A percentile compares a stretch with the other conserved stretches of the same genome.
These are phyloP conservation scores for Sarcophaga caerulescens DNA, from an alignment of 2,888 invertebrate species.

Conservation along the genomic window DNA sequence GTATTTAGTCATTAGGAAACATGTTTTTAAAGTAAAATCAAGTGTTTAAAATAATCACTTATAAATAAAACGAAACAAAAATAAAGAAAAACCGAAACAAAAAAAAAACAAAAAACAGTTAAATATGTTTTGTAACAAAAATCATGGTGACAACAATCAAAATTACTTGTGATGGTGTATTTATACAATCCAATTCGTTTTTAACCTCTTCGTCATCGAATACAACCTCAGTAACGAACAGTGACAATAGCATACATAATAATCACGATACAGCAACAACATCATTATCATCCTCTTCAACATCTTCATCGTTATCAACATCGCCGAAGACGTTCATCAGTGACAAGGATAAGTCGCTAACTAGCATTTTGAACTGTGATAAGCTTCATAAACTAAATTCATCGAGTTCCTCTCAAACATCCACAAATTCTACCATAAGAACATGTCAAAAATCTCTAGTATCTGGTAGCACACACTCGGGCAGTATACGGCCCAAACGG, in stretches of 20 bases:
- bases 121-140: constrained; percentile 66
- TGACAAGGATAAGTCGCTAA: constrained; percentile 56
- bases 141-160: constrained; percentile 81
- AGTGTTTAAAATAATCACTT: neutral
- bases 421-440: constrained; percentile 40
- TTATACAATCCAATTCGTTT: constrained; percentile 80
- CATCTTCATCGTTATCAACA: constrained; percentile 25
- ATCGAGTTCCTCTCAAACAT: constrained; percentile 53
- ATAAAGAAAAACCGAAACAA: neutral
- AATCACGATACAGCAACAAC: constrained; percentile 19
- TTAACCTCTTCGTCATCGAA: constrained; percentile 73
- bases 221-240: constrained; percentile 42
- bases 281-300: constrained; percentile 42
- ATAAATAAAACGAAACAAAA: neutral
- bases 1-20: constrained; percentile 6
- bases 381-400: constrained; percentile 33
- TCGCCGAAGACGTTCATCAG: constrained; percentile 48
- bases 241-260: neutral
- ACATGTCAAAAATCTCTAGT: constrained; percentile 67
- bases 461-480: constrained; percentile 1
- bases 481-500: constrained; percentile 46
- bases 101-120: constrained; percentile 43
- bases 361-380: constrained; percentile 43
- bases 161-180: constrained; percentile 81
- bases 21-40: neutral